A percentile compares a stretch with the other conserved stretches of the same genome.
Conservation (phyloP, 2,797 vertebrate species). For the Artibeus lituratus region DNA sequence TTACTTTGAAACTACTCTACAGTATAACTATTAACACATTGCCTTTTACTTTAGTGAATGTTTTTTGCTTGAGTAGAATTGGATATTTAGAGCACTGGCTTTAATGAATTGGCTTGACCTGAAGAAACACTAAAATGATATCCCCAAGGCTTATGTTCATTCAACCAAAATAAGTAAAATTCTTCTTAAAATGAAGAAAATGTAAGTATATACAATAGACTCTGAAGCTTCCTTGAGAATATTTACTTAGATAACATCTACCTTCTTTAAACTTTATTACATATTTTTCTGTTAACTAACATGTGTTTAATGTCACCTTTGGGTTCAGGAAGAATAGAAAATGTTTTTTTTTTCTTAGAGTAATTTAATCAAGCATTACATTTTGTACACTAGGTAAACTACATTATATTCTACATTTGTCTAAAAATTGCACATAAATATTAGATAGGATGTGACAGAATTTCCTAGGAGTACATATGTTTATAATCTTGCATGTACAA, state of each 20-base stretch:
- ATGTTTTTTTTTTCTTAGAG: neutral
- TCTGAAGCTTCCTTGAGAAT: neutral
- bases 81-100: constrained; percentile 52
- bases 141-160: constrained; percentile 38
- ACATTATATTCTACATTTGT: neutral
- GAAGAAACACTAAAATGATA: constrained; percentile 39
- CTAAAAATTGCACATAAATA: neutral
- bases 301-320: neutral
- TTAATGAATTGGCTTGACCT: constrained; percentile 51
- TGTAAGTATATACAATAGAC: neutral
- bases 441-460: neutral
- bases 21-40: neutral
- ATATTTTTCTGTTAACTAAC: neutral
- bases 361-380: neutral
- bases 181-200: constrained; percentile 50
- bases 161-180: constrained; percentile 33
- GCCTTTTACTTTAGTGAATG: neutral
- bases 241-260: neutral
- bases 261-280: neutral
- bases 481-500: neutral
- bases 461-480: neutral
- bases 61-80: constrained; percentile 12
- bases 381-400: neutral
- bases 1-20: constrained; percentile 5
- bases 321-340: neutral